These are phyloP conservation scores for Eucriotettix oculatus DNA, from an alignment of 2,888 invertebrate species.

Conservation along the genomic window DNA sequence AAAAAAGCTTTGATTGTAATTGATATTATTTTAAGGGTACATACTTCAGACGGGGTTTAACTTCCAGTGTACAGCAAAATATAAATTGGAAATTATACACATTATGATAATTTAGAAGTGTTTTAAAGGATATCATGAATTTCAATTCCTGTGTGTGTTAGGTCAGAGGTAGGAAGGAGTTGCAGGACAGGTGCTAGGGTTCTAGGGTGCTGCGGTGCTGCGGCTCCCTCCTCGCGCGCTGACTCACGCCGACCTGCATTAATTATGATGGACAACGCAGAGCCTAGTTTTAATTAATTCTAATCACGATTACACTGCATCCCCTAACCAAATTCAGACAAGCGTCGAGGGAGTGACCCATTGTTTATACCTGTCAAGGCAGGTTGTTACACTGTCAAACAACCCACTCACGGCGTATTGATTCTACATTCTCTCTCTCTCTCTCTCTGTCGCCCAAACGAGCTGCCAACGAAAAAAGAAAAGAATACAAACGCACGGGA, in stretches of 20 bases:
- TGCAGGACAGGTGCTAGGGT: too few species aligned
- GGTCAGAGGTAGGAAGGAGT: too few species aligned
- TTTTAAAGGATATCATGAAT: too few species aligned
- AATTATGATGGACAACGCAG: conserved; percentile 11
- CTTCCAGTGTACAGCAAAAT: too few species aligned
- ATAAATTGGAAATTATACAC: too few species aligned
- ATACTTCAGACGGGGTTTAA: too few species aligned
- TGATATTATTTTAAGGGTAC: too few species aligned
- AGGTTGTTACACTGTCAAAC: background rate
- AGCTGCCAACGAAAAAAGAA: background rate
- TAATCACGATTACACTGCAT: conserved; percentile 8
- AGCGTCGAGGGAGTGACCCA: conserved; percentile 3
- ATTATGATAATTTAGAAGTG: too few species aligned
- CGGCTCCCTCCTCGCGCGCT: background rate
- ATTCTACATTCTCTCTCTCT: background rate
- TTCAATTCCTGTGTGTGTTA: too few species aligned
- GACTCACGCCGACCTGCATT: conserved; percentile 1
- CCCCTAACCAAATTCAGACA: conserved; percentile 9
- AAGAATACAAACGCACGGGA: background rate
- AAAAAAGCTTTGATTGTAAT: too few species aligned
- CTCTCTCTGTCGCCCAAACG: background rate
- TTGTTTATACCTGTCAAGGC: conserved; percentile 9
- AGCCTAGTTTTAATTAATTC: conserved; percentile 11
- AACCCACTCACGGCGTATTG: background rate
- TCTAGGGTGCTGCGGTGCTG: background rate